Evolutionary conservation across 2,888 invertebrate species (phyloP).

Genomic region (Chrysina gloriosa): DNA sequence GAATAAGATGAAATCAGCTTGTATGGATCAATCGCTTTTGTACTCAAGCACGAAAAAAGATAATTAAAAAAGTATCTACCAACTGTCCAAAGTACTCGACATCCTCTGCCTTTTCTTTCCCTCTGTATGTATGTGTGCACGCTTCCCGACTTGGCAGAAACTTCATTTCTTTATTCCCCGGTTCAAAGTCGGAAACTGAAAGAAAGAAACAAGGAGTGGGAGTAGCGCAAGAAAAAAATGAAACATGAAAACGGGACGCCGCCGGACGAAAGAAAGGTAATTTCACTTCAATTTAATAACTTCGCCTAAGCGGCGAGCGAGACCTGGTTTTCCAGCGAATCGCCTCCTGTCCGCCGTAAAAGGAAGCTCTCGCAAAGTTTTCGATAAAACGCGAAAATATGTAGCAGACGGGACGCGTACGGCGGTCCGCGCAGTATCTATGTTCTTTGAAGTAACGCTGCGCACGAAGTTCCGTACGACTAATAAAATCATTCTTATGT

Average conservation of each 20-base stretch:
- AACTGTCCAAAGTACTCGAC: too few species aligned
- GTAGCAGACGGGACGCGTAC: not conserved
- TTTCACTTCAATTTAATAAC: conserved; percentile 33
- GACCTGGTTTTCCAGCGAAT: not conserved
- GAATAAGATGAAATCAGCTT: too few species aligned
- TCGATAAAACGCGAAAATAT: conserved; percentile 28
- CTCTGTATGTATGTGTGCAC: too few species aligned
- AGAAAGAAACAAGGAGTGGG: not conserved
- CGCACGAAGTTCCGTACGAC: not conserved
- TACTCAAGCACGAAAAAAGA: too few species aligned
- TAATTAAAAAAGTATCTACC: too few species aligned
- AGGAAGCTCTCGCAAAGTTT: conserved; percentile 19
- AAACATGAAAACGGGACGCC: conserved; percentile 3
- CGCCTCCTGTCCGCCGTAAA: conserved; percentile 1
- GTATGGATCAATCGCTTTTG: too few species aligned
- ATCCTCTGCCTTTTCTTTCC: too few species aligned
- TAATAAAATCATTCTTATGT: conserved; percentile 26
- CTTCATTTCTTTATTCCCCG: not conserved
- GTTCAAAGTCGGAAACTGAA: not conserved
- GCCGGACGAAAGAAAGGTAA: conserved; percentile 12
- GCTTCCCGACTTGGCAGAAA: too few species aligned
- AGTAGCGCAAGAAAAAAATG: conserved; percentile 1
- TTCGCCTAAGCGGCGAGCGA: conserved; percentile 8
- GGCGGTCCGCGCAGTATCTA: not conserved
- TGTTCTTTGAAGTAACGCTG: conserved; percentile 17